Evolutionary conservation across 2,797 vertebrate genomes (phyloP).

Genomic region (Gila robusta): DNA sequence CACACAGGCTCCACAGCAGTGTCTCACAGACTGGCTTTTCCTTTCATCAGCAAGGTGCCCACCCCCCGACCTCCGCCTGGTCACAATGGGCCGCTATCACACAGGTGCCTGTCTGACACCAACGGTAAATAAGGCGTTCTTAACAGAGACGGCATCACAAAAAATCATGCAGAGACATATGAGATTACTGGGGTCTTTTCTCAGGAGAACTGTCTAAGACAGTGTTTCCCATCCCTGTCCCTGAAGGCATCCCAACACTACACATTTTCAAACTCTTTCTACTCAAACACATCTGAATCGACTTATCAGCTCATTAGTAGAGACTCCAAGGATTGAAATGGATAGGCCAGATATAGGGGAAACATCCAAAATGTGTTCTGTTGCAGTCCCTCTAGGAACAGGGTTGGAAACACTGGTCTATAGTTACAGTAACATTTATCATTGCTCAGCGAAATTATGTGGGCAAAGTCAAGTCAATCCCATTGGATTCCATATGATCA

Average conservation of each 20-base stretch:
- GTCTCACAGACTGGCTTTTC: slow-evolving; percentile 44
- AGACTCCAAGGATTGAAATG: not conserved
- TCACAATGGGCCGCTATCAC: slow-evolving; percentile 31
- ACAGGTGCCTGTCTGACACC: slow-evolving; percentile 36
- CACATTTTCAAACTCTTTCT: not conserved
- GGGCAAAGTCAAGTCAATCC: not conserved
- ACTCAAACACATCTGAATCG: not conserved
- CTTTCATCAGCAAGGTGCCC: slow-evolving; percentile 24
- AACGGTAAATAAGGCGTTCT: slow-evolving; percentile 36
- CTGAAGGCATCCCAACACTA: not conserved
- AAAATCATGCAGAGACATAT: slow-evolving; percentile 10
- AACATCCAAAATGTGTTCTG: not conserved
- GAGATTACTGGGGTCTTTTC: slow-evolving; percentile 1
- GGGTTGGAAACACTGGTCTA: not conserved
- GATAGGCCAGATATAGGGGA: not conserved
- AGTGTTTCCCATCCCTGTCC: not conserved
- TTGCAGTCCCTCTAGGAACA: not conserved
- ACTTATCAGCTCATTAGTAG: not conserved
- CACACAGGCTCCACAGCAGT: slow-evolving; percentile 41
- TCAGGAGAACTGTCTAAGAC: not conserved
- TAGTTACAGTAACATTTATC: not conserved
- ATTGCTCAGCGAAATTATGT: not conserved
- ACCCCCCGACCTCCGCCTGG: not conserved
- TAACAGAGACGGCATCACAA: not conserved
- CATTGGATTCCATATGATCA: not conserved